Conservation (phyloP, 2,888 invertebrate species). For the Serripes groenlandicus region DNA sequence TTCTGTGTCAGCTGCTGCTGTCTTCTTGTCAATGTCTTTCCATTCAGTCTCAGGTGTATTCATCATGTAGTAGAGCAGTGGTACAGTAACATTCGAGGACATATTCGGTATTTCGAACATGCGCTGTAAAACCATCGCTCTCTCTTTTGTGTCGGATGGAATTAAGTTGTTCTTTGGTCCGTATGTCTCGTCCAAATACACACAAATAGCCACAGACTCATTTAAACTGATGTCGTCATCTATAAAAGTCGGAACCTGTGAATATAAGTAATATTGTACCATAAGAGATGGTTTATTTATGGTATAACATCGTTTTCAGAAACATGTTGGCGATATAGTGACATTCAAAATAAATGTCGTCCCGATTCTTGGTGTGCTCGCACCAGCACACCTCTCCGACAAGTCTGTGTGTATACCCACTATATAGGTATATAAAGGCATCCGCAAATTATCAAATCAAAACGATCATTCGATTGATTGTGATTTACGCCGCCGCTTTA, state of each 20-base stretch:
- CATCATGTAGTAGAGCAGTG: slow-evolving; percentile 15
- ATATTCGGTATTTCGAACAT: slow-evolving; percentile 66
- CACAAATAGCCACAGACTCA: slow-evolving; percentile 78
- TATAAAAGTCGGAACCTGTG: slow-evolving; percentile 79
- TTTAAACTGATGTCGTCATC: slow-evolving; percentile 76
- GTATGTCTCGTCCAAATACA: slow-evolving; percentile 74
- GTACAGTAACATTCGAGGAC: slow-evolving; percentile 2
- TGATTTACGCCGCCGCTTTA: too few relatives aligned
- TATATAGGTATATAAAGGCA: too few relatives aligned
- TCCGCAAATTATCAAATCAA: too few relatives aligned
- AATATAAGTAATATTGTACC: too few relatives aligned
- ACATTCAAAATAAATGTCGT: too few relatives aligned
- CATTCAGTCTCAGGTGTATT: slow-evolving; percentile 36
- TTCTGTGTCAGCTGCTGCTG: slow-evolving; percentile 26
- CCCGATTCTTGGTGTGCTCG: too few relatives aligned
- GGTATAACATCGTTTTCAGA: too few relatives aligned
- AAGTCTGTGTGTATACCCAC: too few relatives aligned
- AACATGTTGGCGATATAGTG: too few relatives aligned
- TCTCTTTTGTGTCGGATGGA: slow-evolving; percentile 60
- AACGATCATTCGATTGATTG: too few relatives aligned
- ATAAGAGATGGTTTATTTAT: too few relatives aligned
- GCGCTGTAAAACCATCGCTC: slow-evolving; percentile 69
- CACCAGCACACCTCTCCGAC: too few relatives aligned
- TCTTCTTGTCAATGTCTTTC: slow-evolving; percentile 13
- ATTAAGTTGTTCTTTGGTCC: slow-evolving; percentile 58